Percentiles rank a stretch among this genome's conserved stretches.
phyloP scores from a whole-genome alignment of 2,113 vertebrate species.

The Corythoichthys intestinalis region DNA sequence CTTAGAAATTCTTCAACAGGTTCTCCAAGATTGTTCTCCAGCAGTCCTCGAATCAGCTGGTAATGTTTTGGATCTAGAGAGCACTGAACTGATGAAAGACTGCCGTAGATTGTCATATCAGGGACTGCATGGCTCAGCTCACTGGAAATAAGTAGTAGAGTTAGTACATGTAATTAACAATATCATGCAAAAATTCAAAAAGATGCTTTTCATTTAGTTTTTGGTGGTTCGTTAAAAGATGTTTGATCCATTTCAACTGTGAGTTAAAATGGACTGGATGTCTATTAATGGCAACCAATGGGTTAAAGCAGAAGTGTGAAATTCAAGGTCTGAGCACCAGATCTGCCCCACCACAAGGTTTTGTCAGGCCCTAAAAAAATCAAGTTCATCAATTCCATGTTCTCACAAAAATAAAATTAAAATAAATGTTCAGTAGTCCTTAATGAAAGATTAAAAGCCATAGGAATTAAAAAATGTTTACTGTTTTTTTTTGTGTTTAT shows the following conservation, averaged over 20 bases:
- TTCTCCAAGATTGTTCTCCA: constrained; percentile 94
- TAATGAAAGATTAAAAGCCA: too few species aligned
- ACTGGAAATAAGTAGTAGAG: constrained; percentile 53
- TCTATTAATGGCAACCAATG: too few species aligned
- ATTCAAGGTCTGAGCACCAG: too few species aligned
- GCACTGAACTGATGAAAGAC: constrained; percentile 89
- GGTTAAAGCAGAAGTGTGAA: too few species aligned
- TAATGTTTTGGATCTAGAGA: constrained; percentile 89
- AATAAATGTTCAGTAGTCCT: too few species aligned
- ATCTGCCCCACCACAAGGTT: too few species aligned
- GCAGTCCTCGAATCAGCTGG: constrained; percentile 84
- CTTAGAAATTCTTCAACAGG: constrained; percentile 92
- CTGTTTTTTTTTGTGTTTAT: too few species aligned
- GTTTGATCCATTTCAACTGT: not conserved
- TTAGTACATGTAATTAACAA: not conserved
- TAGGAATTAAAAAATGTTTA: too few species aligned
- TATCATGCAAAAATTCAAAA: constrained; percentile 6
- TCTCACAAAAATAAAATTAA: too few species aligned
- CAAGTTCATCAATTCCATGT: too few species aligned
- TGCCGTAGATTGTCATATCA: constrained; percentile 88
- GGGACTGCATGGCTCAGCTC: constrained; percentile 89
- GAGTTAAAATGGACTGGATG: too few species aligned
- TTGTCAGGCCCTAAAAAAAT: too few species aligned
- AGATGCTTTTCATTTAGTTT: not conserved
- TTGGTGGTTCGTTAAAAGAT: not conserved